Evolutionary conservation across 2,888 invertebrate species (phyloP).

Genomic region (Prionchulus punctatus): DNA sequence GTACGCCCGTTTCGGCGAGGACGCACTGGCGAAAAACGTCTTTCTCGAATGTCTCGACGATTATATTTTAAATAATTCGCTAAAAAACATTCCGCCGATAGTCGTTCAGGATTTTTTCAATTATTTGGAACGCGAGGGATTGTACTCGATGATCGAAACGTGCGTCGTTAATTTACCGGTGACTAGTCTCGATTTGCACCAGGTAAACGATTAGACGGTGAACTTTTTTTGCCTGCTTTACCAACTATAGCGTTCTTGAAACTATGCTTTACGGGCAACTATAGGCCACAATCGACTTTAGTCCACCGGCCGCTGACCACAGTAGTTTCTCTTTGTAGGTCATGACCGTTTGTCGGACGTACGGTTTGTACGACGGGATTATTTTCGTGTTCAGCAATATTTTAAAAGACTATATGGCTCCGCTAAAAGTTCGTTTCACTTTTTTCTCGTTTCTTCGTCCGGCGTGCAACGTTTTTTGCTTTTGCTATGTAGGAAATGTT

Average conservation of each 20-base stretch:
- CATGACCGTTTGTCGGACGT: constrained; percentile 44
- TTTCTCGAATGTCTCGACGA: constrained; percentile 55
- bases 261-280: too few relatives aligned
- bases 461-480: neutral
- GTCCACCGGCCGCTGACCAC: too few relatives aligned
- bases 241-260: too few relatives aligned
- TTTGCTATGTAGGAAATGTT: neutral
- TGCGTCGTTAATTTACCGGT: constrained; percentile 56
- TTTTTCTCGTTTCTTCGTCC: neutral
- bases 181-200: constrained; percentile 57
- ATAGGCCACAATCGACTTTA: neutral
- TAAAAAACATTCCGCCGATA: constrained; percentile 45
- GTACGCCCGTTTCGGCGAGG: constrained; percentile 46
- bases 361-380: constrained; percentile 51
- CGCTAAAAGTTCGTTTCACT: constrained; percentile 44
- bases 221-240: too few relatives aligned
- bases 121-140: constrained; percentile 48
- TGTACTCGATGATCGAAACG: constrained; percentile 50
- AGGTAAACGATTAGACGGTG: constrained; percentile 38
- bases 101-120: constrained; percentile 56
- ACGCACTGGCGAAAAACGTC: constrained; percentile 46
- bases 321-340: constrained; percentile 33
- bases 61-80: constrained; percentile 48
- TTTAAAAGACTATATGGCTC: constrained; percentile 54
- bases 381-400: constrained; percentile 61